phyloP scores from a whole-genome alignment of 2,888 invertebrate genomes.

The Troilus luridus region DNA sequence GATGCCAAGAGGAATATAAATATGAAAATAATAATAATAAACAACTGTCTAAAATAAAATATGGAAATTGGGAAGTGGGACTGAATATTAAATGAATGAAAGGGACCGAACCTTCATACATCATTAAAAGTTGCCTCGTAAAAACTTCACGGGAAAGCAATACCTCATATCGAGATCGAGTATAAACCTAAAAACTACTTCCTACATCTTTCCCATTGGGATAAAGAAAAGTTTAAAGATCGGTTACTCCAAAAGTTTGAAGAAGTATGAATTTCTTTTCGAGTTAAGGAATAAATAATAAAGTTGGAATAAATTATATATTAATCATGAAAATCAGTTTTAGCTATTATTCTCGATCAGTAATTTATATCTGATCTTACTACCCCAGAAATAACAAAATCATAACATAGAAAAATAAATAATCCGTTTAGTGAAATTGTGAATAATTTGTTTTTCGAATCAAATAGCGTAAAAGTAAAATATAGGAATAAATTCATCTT shows the following conservation, averaged over 20 bases:
- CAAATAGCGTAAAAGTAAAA: no score
- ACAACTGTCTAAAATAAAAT: conserved; percentile 21
- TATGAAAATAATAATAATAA: not conserved
- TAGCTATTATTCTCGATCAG: not conserved
- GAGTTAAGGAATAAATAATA: no score
- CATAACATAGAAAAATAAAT: no score
- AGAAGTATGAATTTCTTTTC: not conserved
- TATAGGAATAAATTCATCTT: no score
- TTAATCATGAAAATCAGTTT: not conserved
- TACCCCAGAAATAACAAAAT: no score
- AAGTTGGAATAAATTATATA: not conserved
- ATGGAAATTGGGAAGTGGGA: conserved; percentile 8
- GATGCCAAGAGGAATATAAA: not conserved
- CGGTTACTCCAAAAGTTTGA: not conserved
- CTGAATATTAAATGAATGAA: conserved; percentile 44
- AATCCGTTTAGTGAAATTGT: no score
- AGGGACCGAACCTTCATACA: conserved; percentile 24
- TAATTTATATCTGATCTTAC: not conserved
- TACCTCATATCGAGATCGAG: not conserved
- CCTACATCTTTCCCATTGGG: not conserved
- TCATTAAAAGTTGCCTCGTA: conserved; percentile 23
- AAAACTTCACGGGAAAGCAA: conserved; percentile 35
- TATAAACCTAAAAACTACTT: conserved; percentile 17
- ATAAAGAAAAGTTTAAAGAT: not conserved
- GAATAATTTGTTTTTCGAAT: no score